Conservation (phyloP, 2,888 invertebrate species). For the Leptothorax acervorum region DNA sequence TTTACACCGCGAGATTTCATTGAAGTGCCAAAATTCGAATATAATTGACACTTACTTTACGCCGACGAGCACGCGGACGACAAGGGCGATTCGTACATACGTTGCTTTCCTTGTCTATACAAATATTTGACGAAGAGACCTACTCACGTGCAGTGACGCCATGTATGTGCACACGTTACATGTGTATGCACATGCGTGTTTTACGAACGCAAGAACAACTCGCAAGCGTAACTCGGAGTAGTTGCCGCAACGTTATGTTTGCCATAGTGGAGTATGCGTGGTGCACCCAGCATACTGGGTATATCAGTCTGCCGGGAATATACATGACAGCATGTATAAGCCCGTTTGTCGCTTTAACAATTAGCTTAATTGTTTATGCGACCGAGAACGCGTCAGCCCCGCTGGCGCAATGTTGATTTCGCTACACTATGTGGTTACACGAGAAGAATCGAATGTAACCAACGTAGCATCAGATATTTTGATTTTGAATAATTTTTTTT, state of each 20-base stretch:
- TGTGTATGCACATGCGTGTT: conserved; percentile 42
- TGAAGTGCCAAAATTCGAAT: conserved; percentile 37
- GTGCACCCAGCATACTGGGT: conserved; percentile 61
- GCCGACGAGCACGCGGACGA: background rate
- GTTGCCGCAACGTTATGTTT: conserved; percentile 70
- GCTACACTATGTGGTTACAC: background rate
- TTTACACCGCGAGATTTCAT: conserved; percentile 20
- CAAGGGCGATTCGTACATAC: conserved; percentile 8
- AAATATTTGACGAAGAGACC: conserved; percentile 53
- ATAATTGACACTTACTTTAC: conserved; percentile 41
- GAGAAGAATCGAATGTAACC: conserved; percentile 41
- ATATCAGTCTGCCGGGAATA: conserved; percentile 69
- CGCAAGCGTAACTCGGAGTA: conserved; percentile 65
- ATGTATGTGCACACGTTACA: conserved; percentile 18
- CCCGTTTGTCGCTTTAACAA: conserved; percentile 75
- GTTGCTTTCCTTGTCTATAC: conserved; percentile 50
- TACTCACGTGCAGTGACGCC: conserved; percentile 19
- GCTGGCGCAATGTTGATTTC: conserved; percentile 49
- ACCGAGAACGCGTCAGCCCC: conserved; percentile 63
- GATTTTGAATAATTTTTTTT: background rate
- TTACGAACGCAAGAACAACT: conserved; percentile 73
- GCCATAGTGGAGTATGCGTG: conserved; percentile 64
- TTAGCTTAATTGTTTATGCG: conserved; percentile 78
- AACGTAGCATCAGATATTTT: background rate
- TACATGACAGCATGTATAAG: conserved; percentile 35